phyloP scores from a whole-genome alignment of 2,888 invertebrate species.

The Hemaris fuciformis region DNA sequence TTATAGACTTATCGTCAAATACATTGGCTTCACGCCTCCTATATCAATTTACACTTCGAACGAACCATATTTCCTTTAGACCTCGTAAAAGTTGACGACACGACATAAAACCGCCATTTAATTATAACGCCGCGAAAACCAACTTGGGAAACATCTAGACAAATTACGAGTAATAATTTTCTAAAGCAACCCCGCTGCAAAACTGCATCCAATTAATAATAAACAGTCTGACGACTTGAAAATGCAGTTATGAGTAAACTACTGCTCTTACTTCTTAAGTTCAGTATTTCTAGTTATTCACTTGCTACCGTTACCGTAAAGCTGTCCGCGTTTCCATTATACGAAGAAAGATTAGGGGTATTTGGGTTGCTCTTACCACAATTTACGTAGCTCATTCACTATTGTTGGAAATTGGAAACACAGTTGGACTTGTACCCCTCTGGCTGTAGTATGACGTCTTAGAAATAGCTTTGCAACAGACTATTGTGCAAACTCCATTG shows the following conservation, averaged over 20 bases:
- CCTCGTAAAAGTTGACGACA: neutral
- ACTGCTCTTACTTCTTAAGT: conserved; percentile 14
- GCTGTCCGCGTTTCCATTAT: conserved; percentile 21
- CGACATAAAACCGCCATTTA: neutral
- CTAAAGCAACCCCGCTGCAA: neutral
- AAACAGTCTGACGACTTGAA: conserved; percentile 2
- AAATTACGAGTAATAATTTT: neutral
- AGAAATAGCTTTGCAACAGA: too few species aligned
- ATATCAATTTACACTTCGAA: neutral
- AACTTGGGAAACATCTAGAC: neutral
- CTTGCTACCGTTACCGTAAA: conserved; percentile 26
- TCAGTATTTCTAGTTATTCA: conserved; percentile 19
- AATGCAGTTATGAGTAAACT: conserved; percentile 7
- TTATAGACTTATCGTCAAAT: too few species aligned
- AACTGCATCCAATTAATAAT: conserved; percentile 4
- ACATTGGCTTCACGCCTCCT: neutral
- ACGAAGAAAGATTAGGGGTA: neutral
- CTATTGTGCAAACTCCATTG: too few species aligned
- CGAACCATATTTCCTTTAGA: neutral
- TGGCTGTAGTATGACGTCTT: too few species aligned
- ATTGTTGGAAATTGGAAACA: neutral
- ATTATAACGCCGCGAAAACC: neutral
- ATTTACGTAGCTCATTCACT: neutral
- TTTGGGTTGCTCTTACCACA: neutral
- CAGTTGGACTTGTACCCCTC: too few species aligned